Evolutionary conservation across 2,888 invertebrate species (phyloP), one percentile per base, ranked within the genome.

Genomic region (Heteropelma amictum): DNA sequence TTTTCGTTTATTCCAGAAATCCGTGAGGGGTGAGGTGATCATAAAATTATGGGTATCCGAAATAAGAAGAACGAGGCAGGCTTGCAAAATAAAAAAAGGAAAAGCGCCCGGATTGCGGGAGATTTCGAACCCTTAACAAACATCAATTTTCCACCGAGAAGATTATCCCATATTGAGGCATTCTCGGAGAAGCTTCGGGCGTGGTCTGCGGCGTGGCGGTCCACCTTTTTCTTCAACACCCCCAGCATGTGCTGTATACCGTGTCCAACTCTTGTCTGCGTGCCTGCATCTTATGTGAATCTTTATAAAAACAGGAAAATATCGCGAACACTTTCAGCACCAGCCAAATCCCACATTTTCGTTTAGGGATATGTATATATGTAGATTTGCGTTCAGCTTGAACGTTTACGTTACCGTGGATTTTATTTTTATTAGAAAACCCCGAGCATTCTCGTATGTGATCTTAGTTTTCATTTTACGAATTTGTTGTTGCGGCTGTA

Each of bases 81-180:
- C n/a, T n/a, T n/a, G 7, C 12, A 14, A 28, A 7, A 53, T 53
- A 54, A n/a, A 38, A 28, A 33, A 35, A 49, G 38, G n/a, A n/a
- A n/a, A 69, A 40, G 49, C 26, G 4, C n/a, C 40, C 14, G 14
- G 45, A 70, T 60, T 45, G 19, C 12, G 45, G 26, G 21, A 65
- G 17, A 17, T 54, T 40, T 49, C 21, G 3, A 42, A 33, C 21
- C 45, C 7, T 35, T 19, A 51, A 69, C 49, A 42, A 51, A 51
- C 51, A 64, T 63, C 14, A 58, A 56, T 63, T 51, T 30, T 60
- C 10, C 40, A 12, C 54, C 47, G 47, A 70, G 60, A 42, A 64
- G 47, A 54, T 65, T 74, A 70, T 70, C 60, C 60, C 14, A 21
- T 40, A 2, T 8, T 17, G 23, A 19, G 30, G 40, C 38, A 49